Conservation (phyloP, 2,797 vertebrate genomes). For the Phataginus tetradactyla region DNA sequence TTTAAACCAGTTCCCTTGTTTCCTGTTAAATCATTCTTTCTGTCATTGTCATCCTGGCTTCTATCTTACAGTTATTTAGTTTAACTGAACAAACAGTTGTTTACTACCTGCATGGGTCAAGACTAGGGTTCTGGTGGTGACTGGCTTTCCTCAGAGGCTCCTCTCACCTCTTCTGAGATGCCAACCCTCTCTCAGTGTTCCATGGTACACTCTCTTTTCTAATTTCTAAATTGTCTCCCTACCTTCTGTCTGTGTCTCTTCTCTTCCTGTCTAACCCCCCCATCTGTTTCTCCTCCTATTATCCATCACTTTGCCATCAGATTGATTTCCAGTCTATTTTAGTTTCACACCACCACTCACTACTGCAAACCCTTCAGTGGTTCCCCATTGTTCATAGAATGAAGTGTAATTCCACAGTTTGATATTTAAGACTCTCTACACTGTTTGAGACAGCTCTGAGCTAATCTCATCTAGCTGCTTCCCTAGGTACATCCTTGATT, state of each 20-base stretch:
- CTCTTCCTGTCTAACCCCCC: background rate
- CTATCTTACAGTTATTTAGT: background rate
- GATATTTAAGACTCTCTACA: background rate
- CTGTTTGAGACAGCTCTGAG: background rate
- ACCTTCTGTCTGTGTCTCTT: background rate
- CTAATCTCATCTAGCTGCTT: background rate
- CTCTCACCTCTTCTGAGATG: background rate
- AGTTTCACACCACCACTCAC: background rate
- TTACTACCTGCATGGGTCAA: background rate
- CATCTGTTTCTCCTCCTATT: background rate
- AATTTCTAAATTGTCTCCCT: background rate
- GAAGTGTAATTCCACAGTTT: background rate
- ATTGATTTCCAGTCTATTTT: background rate
- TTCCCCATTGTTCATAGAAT: background rate
- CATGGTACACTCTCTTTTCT: background rate
- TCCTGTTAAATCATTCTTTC: slow-evolving; percentile 16
- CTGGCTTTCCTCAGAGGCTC: background rate
- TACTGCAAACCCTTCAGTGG: background rate
- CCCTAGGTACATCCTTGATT: background rate
- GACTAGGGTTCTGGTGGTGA: background rate
- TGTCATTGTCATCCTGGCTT: slow-evolving; percentile 4
- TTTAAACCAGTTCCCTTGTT: background rate
- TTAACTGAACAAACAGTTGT: slow-evolving; percentile 9
- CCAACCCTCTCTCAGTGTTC: background rate
- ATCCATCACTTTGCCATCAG: background rate